These are phyloP conservation scores for Siderastrea siderea DNA, from an alignment of 92 coral and sea anemone genomes.

Conservation along the genomic window DNA sequence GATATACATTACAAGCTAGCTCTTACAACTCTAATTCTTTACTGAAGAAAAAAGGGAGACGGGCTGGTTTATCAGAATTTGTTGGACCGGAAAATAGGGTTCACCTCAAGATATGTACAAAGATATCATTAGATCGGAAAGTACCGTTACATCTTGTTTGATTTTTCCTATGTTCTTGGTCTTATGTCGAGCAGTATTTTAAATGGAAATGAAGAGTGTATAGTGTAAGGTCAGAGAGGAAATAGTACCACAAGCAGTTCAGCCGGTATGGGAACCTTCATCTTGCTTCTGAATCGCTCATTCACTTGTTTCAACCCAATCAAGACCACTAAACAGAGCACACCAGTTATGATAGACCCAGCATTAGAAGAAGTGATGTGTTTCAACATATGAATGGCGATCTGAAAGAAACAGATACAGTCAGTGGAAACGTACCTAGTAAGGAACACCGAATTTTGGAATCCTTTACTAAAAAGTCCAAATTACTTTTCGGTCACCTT, in stretches of 20 bases:
- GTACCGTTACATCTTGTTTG: no score
- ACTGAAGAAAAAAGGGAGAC: no score
- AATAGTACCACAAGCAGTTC: conserved; percentile 91
- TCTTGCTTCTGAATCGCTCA: conserved; percentile 66
- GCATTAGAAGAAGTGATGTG: conserved; percentile 71
- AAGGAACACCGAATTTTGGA: neutral
- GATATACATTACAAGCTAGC: no score
- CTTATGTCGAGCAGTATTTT: no score
- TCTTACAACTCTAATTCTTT: no score
- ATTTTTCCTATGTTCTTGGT: no score
- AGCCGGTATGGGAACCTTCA: conserved; percentile 91
- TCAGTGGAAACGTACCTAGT: neutral
- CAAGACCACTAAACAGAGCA: conserved; percentile 73
- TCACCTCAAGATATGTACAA: no score
- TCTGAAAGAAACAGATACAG: conserved; percentile 45
- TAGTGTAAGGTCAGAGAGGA: no score
- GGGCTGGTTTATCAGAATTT: no score
- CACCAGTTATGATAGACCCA: conserved; percentile 92
- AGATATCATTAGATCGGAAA: no score
- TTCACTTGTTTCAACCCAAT: conserved; percentile 83
- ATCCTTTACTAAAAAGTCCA: neutral
- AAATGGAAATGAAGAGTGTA: no score
- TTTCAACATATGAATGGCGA: conserved; percentile 58
- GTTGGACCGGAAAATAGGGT: no score
- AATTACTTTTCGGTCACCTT: conserved; percentile 65